A percentile compares a stretch with the other conserved stretches of the same genome.
Evolutionary conservation across 2,888 invertebrate species (phyloP).

Genomic region (Platycheirus albimanus): DNA sequence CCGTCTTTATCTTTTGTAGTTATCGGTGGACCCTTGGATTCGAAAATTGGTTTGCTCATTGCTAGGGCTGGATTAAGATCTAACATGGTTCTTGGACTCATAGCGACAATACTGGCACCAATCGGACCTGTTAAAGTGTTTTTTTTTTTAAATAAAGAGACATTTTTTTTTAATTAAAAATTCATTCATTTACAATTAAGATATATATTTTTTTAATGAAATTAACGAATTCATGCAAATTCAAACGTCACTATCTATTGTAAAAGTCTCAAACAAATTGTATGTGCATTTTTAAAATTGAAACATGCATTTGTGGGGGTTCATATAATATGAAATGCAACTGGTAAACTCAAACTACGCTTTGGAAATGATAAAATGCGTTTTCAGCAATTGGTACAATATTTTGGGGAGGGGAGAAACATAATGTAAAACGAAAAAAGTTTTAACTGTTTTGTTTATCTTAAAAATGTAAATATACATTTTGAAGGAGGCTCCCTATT

Average conservation of each 20-base stretch:
- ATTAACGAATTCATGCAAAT: slow-evolving; percentile 4
- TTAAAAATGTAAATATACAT: slow-evolving; percentile 59
- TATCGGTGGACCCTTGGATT: slow-evolving; percentile 79
- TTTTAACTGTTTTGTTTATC: slow-evolving; percentile 37
- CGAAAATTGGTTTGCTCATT: slow-evolving; percentile 82
- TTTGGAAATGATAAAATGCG: slow-evolving; percentile 37
- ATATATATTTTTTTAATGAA: not conserved
- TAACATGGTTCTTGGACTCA: slow-evolving; percentile 82
- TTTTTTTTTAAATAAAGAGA: not conserved
- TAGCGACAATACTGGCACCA: slow-evolving; percentile 83
- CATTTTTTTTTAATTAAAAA: not conserved
- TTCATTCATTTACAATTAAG: not conserved
- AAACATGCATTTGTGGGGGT: slow-evolving; percentile 26
- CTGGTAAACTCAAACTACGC: slow-evolving; percentile 23
- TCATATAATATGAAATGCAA: slow-evolving; percentile 2
- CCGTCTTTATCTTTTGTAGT: slow-evolving; percentile 77
- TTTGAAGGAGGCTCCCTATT: slow-evolving; percentile 56
- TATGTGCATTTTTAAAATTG: not conserved
- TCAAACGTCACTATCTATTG: not conserved
- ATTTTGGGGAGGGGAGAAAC: slow-evolving; percentile 9
- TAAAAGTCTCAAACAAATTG: slow-evolving; percentile 4
- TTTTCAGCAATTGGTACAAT: slow-evolving; percentile 34
- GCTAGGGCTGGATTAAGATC: slow-evolving; percentile 82
- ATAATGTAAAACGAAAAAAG: slow-evolving; percentile 7
- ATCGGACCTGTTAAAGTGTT: slow-evolving; percentile 80